Base-by-base conservation (phyloP, 2,888 invertebrate genomes). In the Amblyjoppa fuscipennis region DNA sequence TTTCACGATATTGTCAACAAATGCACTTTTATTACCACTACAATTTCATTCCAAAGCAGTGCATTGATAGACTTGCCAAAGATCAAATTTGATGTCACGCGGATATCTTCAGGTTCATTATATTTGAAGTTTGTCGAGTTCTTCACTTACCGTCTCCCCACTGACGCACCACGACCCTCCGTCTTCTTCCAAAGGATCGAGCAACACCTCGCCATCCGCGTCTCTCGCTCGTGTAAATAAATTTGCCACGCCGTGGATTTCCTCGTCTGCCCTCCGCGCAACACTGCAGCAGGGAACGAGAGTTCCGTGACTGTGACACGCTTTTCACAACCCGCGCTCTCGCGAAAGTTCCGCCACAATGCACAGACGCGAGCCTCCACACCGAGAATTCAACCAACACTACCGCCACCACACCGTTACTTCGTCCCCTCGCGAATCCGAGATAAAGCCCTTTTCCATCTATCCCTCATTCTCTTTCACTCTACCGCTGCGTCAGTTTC, bases 371-470 rank as follows among this genome's bases (percentile, higher is more conserved):
- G 49, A 77, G 74, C 74, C 34, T 68, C 64, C 45, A 83, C 76
- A 56, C 70, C 66, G 66, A 84, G 64, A 56, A 41, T 71, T 71
- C 53, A 16, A 64, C 74, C 45, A 74, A 74, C 41, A 38, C 66
- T 20, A 13, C 59, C 31, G 61, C 59, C 31, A 49, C 69, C 16
- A n/a, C 20, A 6, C 53, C n/a, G 7, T 38, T 41, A 9, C 13
- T n/a, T 11, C 13, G 53, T 68, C 38, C 51, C 25, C 56, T 49
- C 61, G 20, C 38, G 73, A 79, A 75, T 81, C 81, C 53, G 28
- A 70, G 69, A 81, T 78, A 77, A 85, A 76, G 49, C 71, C 74
- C 74, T 70, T 83, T 59, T 68, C 69, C 59, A 53, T 83, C 53
- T 28, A 70, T 64, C 59, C 41, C 20, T 68, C 59, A 49, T 56